phyloP scores from a whole-genome alignment of 2,888 invertebrate species.

The Zaprionus obscuricornis region DNA sequence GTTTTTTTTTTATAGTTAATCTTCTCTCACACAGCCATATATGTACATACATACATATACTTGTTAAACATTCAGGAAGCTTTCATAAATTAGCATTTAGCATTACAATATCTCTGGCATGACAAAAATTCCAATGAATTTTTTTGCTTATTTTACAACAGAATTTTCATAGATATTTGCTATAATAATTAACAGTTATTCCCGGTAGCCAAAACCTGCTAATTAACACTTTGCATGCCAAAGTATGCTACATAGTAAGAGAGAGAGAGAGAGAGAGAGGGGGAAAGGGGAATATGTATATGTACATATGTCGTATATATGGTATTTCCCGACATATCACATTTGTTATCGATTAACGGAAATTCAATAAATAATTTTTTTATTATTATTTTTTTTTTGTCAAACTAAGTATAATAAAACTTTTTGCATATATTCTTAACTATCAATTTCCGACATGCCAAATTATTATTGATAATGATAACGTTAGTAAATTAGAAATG shows the following conservation, averaged over 20 bases:
- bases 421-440: too few relatives aligned
- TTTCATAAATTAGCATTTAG: constrained; percentile 34
- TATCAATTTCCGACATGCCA: too few relatives aligned
- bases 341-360: constrained; percentile 56
- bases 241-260: constrained; percentile 1
- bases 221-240: constrained; percentile 63
- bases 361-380: constrained; percentile 70
- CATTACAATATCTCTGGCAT: constrained; percentile 28
- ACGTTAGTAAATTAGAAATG: too few relatives aligned
- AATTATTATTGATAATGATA: constrained; percentile 60
- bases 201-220: constrained; percentile 55
- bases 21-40: neutral
- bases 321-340: constrained; percentile 6
- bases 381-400: too few relatives aligned
- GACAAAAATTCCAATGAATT: constrained; percentile 7
- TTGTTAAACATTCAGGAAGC: neutral
- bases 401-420: too few relatives aligned
- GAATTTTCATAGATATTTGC: constrained; percentile 53
- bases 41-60: neutral
- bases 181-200: constrained; percentile 64
- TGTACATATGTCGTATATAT: too few relatives aligned
- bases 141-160: constrained; percentile 37
- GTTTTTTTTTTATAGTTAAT: too few relatives aligned
- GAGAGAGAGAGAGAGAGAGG: constrained; percentile 6
- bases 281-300: too few relatives aligned